Conservation (phyloP, 2,113 vertebrate species). For the Crotalus horridus region DNA sequence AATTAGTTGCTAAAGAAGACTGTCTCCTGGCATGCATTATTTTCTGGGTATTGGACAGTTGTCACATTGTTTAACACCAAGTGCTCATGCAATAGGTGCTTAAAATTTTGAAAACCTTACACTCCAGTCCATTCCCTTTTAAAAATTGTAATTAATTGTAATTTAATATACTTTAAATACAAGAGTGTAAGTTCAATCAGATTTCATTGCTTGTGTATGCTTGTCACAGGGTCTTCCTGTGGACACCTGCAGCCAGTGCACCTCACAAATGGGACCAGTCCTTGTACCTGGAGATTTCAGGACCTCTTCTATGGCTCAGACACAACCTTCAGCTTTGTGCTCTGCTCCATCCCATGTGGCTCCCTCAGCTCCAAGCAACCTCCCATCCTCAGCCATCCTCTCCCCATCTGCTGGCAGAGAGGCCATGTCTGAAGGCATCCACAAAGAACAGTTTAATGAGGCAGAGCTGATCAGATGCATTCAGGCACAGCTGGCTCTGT, state of each 20-base stretch:
- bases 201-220: slow-evolving; percentile 11
- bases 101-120: not conserved
- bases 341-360: slow-evolving; percentile 19
- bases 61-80: not conserved
- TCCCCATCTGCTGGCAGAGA: slow-evolving; percentile 38
- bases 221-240: slow-evolving; percentile 51
- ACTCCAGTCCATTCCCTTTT: not conserved
- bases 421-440: slow-evolving; percentile 34
- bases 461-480: slow-evolving; percentile 62
- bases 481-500: slow-evolving; percentile 64
- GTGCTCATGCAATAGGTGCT: not conserved
- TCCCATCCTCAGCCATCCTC: slow-evolving; percentile 20
- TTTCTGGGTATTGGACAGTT: not conserved
- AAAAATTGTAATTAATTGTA: not conserved
- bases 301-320: slow-evolving; percentile 18
- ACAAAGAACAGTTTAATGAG: slow-evolving; percentile 50
- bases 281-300: slow-evolving; percentile 23
- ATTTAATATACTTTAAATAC: not conserved
- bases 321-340: slow-evolving; percentile 22
- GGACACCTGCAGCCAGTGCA: slow-evolving; percentile 22
- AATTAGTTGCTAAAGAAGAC: not conserved
- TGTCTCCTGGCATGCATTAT: not conserved
- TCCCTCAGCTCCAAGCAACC: slow-evolving; percentile 2
- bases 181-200: not conserved
- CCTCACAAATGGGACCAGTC: slow-evolving; percentile 34